Conservation (phyloP, 1,140 invertebrate species). For the Sarcophaga peregrina region DNA sequence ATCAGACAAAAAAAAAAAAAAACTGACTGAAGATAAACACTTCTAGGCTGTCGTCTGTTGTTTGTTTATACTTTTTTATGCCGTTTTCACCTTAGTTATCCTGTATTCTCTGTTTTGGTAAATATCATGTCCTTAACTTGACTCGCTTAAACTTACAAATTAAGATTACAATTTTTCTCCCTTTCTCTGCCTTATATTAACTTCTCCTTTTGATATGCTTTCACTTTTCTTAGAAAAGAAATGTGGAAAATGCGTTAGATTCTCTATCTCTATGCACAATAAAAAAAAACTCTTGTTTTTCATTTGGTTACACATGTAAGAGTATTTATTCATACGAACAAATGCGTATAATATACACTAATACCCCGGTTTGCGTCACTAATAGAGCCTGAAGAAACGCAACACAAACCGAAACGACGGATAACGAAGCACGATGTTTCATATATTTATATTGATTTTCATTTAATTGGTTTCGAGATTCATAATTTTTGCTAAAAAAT, state of each 20-base stretch:
- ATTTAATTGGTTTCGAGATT: too few relatives aligned
- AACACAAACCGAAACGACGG: too few relatives aligned
- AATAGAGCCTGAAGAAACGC: too few relatives aligned
- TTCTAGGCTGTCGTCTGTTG: not conserved
- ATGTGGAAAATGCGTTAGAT: not conserved
- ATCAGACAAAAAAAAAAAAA: not conserved
- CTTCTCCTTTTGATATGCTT: not conserved
- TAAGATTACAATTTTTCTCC: not conserved
- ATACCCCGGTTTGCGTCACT: too few relatives aligned
- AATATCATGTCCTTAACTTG: conserved; percentile 7
- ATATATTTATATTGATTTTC: too few relatives aligned
- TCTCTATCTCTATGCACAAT: not conserved
- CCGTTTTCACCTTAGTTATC: not conserved
- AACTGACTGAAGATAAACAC: not conserved
- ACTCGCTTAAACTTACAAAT: not conserved
- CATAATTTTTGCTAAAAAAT: too few relatives aligned
- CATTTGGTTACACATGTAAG: too few relatives aligned
- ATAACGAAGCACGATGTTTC: too few relatives aligned
- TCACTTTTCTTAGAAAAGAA: not conserved
- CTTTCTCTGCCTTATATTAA: not conserved
- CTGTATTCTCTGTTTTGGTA: not conserved
- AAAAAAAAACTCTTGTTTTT: too few relatives aligned
- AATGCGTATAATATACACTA: too few relatives aligned
- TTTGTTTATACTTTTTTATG: not conserved
- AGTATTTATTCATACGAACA: too few relatives aligned